These are phyloP conservation scores for Varecia variegata DNA, from an alignment of 2,797 vertebrate genomes.

Conservation along the genomic window DNA sequence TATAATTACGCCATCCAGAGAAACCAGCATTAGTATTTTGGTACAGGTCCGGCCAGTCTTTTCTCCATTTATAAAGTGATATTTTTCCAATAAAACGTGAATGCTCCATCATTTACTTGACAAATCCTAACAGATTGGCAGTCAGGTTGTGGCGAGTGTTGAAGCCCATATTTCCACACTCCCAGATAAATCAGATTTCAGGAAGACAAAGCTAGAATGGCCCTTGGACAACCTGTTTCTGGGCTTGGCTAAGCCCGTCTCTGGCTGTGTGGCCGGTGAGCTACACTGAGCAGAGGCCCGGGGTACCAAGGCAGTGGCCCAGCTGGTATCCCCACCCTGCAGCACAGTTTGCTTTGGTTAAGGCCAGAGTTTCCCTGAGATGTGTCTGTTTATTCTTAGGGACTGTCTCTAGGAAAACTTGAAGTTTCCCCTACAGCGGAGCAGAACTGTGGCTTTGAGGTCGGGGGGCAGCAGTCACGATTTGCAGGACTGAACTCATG, in stretches of 20 bases:
- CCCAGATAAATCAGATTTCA: background rate
- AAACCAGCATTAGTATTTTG: background rate
- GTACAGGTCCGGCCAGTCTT: background rate
- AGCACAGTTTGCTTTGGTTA: background rate
- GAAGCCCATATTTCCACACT: background rate
- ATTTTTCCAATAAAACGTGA: background rate
- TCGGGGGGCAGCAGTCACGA: background rate
- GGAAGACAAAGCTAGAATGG: background rate
- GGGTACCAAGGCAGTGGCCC: background rate
- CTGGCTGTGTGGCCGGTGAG: background rate
- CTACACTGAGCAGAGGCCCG: too few relatives aligned
- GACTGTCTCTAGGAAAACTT: background rate
- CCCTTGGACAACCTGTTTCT: background rate
- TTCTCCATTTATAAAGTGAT: background rate
- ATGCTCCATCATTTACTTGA: background rate
- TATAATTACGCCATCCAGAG: background rate
- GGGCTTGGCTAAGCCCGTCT: background rate
- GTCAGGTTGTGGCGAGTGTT: background rate
- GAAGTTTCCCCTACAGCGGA: background rate
- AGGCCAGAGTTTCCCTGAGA: background rate
- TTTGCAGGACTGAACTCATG: background rate
- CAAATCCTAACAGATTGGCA: background rate
- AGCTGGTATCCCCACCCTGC: background rate
- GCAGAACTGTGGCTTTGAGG: background rate
- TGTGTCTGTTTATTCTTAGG: background rate